These are phyloP conservation scores for Myotis pilosus DNA, from an alignment of 2,797 vertebrate species.

Conservation along the genomic window DNA sequence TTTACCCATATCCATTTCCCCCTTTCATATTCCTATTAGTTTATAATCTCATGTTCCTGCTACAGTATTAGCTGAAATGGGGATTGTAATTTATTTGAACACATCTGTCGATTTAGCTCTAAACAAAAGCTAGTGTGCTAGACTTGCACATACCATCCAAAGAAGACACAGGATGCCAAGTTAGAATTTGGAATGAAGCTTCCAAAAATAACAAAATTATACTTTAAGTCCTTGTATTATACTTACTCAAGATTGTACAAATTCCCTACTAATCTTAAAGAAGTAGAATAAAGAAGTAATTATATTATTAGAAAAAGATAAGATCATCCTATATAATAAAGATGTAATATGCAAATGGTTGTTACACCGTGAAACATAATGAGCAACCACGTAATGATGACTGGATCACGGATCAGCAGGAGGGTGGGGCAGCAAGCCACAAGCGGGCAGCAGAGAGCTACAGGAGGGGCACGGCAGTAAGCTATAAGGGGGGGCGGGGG, in stretches of 20 bases:
- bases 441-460: no score
- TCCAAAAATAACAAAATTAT: constrained; percentile 44
- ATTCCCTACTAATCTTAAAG: background rate
- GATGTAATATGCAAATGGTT: no score
- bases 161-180: background rate
- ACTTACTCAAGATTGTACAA: background rate
- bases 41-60: background rate
- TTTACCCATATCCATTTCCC: background rate
- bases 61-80: background rate
- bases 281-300: constrained; percentile 14
- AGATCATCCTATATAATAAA: background rate
- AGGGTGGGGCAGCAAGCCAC: no score
- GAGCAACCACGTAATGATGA: no score
- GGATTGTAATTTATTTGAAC: background rate
- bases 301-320: background rate
- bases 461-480: no score
- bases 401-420: no score
- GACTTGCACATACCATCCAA: background rate
- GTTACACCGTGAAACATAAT: no score
- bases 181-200: constrained; percentile 1
- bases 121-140: background rate
- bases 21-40: background rate
- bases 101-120: background rate
- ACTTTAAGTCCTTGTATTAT: background rate
- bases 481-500: no score